Conservation (phyloP, 2,888 invertebrate genomes). For the Dusona sp. region DNA sequence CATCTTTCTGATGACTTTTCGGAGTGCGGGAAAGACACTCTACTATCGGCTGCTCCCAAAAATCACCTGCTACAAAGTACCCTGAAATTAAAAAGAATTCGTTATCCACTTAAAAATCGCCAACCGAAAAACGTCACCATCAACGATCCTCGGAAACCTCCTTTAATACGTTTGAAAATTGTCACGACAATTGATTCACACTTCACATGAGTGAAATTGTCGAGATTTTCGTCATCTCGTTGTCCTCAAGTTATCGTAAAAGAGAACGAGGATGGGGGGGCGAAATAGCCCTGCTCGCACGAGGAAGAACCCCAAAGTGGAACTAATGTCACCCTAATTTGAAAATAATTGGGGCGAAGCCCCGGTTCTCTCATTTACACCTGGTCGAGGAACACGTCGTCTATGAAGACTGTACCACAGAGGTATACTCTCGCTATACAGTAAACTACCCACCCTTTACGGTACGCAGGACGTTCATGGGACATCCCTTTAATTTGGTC, state of each 20-base stretch:
- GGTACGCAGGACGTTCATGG: constrained; percentile 35
- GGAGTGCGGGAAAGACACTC: too few species aligned
- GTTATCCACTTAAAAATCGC: not conserved
- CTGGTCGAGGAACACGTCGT: constrained; percentile 53
- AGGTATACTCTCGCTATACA: constrained; percentile 10
- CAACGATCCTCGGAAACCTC: not conserved
- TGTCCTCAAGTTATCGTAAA: constrained; percentile 45
- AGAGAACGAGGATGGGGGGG: constrained; percentile 27
- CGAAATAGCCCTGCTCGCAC: constrained; percentile 18
- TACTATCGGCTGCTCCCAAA: too few species aligned
- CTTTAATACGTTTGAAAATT: not conserved
- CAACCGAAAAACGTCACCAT: constrained; percentile 32
- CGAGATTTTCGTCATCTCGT: constrained; percentile 45
- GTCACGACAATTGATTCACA: constrained; percentile 11
- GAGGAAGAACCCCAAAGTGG: constrained; percentile 45
- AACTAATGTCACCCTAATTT: constrained; percentile 60
- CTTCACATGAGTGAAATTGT: constrained; percentile 8
- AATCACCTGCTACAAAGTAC: not conserved
- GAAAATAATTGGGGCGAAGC: constrained; percentile 61
- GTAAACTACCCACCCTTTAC: not conserved
- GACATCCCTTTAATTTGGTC: constrained; percentile 64
- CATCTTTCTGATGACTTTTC: too few species aligned
- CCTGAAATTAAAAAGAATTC: not conserved
- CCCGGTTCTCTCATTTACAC: constrained; percentile 49
- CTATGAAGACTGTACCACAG: constrained; percentile 18